A percentile compares a stretch with the other conserved stretches of the same genome.
Conservation (phyloP, 2,888 invertebrate species). For the Salticus scenicus region DNA sequence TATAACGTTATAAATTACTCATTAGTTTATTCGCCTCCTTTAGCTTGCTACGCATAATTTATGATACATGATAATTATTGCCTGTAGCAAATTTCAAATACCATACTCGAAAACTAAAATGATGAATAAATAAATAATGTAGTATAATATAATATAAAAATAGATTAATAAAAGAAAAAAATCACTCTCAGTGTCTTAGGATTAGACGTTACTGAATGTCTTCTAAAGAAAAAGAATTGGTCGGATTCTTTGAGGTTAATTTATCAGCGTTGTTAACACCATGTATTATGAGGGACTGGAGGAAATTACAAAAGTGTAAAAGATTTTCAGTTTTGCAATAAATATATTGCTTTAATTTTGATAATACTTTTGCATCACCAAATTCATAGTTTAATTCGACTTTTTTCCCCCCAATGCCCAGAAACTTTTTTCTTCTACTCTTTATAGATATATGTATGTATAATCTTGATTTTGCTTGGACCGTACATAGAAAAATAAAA, state of each 20-base stretch:
- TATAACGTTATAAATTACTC: conserved; percentile 52
- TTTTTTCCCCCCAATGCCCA: too few species aligned
- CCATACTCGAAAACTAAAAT: not conserved
- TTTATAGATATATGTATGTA: not conserved
- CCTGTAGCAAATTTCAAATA: conserved; percentile 6
- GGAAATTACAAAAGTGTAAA: conserved; percentile 39
- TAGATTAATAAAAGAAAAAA: conserved; percentile 3
- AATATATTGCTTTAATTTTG: not conserved
- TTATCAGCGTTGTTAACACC: conserved; percentile 46
- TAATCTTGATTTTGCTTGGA: not conserved
- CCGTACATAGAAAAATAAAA: not conserved
- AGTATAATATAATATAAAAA: conserved; percentile 7
- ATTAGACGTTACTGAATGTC: conserved; percentile 32
- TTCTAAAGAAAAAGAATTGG: conserved; percentile 29
- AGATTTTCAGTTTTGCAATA: not conserved
- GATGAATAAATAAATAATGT: not conserved
- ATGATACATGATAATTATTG: conserved; percentile 45
- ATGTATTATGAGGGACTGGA: conserved; percentile 34
- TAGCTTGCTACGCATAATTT: conserved; percentile 34
- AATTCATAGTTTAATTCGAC: not conserved
- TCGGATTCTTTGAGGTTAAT: conserved; percentile 42
- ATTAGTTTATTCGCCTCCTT: conserved; percentile 46
- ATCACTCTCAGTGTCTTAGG: conserved; percentile 29
- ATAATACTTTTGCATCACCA: not conserved
- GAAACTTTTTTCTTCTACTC: not conserved